Percentiles rank a stretch among this genome's conserved stretches.
These are phyloP conservation scores for Pachliopta kotzebuea DNA, from an alignment of 2,888 invertebrate species.

Conservation along the genomic window DNA sequence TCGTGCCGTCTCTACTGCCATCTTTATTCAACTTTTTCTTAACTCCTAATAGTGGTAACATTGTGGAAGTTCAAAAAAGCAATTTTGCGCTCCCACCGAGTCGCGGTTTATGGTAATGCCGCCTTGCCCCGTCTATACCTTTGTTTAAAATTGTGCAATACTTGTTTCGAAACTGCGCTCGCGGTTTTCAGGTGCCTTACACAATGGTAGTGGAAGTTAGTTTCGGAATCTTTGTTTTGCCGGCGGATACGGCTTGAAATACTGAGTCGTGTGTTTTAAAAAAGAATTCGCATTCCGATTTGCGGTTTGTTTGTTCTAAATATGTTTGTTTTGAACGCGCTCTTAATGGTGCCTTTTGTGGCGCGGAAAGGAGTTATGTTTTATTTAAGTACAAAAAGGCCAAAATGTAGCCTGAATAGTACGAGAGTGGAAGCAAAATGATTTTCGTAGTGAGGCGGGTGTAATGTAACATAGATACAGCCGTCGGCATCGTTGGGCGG, in stretches of 20 bases:
- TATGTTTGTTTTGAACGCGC: conserved; percentile 28
- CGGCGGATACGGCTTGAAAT: conserved; percentile 50
- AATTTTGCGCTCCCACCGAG: conserved; percentile 62
- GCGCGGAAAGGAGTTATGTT: conserved; percentile 9
- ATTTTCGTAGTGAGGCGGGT: conserved; percentile 43
- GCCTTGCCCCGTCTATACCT: conserved; percentile 60
- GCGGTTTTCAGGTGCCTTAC: conserved; percentile 65
- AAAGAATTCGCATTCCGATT: conserved; percentile 25
- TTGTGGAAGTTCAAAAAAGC: conserved; percentile 76
- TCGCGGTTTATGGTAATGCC: conserved; percentile 72
- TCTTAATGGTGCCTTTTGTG: conserved; percentile 19
- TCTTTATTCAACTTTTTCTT: conserved; percentile 71
- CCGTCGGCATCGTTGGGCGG: conserved; percentile 52
- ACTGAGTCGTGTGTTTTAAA: conserved; percentile 34
- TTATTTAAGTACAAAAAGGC: conserved; percentile 14
- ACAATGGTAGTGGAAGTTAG: conserved; percentile 57
- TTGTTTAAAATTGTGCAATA: conserved; percentile 74
- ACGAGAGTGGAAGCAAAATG: conserved; percentile 51
- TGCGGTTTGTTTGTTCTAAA: conserved; percentile 29
- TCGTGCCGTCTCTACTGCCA: conserved; percentile 46
- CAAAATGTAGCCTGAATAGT: conserved; percentile 21
- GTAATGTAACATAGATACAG: conserved; percentile 50
- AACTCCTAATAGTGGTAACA: conserved; percentile 65
- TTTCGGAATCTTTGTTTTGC: conserved; percentile 67
- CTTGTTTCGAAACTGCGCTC: conserved; percentile 65